Percentiles rank a stretch among this genome's conserved stretches.
Evolutionary conservation across 2,888 invertebrate genomes (phyloP).

Genomic region (Gerris lacustris): DNA sequence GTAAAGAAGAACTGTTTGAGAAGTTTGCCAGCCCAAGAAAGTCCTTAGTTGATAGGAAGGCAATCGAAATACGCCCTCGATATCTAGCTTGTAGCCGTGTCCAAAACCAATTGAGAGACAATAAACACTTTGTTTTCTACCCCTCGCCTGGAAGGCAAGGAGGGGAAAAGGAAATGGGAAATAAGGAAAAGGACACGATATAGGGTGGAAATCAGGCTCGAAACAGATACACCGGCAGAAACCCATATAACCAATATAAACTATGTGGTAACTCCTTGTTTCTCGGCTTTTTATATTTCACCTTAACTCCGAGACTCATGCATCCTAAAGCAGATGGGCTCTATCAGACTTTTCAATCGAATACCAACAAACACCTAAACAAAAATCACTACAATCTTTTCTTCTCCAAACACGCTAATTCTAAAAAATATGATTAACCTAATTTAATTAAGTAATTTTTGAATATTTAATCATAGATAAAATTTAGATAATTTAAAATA

Average conservation of each 20-base stretch:
- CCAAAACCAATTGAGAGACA: neutral
- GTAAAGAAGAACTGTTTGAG: neutral
- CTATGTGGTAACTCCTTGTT: neutral
- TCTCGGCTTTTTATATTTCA: no score
- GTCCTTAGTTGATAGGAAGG: neutral
- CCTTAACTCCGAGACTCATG: no score
- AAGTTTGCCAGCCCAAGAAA: no score
- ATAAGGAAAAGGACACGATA: neutral
- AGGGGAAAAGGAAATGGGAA: neutral
- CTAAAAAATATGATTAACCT: no score
- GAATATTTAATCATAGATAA: no score
- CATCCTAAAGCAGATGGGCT: no score
- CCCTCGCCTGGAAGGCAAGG: neutral
- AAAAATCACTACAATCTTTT: no score
- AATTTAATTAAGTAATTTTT: no score
- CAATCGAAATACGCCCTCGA: neutral
- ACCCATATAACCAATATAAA: neutral
- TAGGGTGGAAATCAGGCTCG: neutral
- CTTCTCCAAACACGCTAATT: no score
- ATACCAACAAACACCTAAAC: no score
- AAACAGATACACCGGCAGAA: neutral
- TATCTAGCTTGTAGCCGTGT: neutral
- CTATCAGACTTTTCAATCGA: no score
- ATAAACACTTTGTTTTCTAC: constrained; percentile 5
- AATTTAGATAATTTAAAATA: no score